Evolutionary conservation across 2,113 vertebrate species (phyloP).

Genomic region (Ageneiosus marmoratus): DNA sequence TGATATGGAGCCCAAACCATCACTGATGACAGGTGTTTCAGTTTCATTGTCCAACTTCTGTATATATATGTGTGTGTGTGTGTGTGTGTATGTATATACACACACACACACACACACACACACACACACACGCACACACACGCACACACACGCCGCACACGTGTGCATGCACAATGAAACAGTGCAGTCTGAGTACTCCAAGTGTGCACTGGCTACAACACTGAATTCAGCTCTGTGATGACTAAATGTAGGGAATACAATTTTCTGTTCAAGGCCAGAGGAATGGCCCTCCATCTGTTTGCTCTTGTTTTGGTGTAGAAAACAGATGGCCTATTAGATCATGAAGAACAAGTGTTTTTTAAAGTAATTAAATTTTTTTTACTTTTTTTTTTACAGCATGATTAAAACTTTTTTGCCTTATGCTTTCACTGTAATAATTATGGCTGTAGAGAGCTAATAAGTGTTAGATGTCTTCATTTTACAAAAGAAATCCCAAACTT

Average conservation of each 20-base stretch:
- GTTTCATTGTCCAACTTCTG: no score
- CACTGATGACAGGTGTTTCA: no score
- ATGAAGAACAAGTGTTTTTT: background rate
- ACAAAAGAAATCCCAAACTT: background rate
- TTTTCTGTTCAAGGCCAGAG: constrained; percentile 21
- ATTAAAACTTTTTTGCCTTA: background rate
- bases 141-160: no score
- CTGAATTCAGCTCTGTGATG: background rate
- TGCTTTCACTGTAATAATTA: background rate
- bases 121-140: no score
- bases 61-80: no score
- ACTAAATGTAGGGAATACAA: background rate
- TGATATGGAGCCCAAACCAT: no score
- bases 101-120: no score
- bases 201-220: no score
- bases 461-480: background rate
- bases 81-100: no score
- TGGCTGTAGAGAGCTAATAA: background rate
- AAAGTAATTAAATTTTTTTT: background rate
- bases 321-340: constrained; percentile 32
- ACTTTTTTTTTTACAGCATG: background rate
- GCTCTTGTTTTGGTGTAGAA: constrained; percentile 15
- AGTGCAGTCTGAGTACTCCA: no score
- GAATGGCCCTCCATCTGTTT: constrained; percentile 21
- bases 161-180: no score